Evolutionary conservation across 2,797 vertebrate genomes (phyloP), one percentile per base, ranked within the genome.

Genomic region (Thripadectes ignobilis): DNA sequence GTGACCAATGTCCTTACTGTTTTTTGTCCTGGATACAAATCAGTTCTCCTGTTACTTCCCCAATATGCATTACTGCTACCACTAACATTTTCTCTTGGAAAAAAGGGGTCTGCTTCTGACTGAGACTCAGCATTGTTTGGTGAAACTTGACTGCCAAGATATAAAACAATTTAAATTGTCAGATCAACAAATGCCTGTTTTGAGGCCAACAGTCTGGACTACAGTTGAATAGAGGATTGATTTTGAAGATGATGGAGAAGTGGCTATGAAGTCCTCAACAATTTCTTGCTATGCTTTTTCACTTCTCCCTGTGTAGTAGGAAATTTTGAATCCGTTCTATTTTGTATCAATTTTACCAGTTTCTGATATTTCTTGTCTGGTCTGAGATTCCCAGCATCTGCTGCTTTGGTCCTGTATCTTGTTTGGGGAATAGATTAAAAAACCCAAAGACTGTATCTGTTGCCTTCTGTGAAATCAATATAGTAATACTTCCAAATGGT

Each of bases 381-480:
- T 45, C 26, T 89, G 46, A 86, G 24, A 15, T 92, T 66, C 29
- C 32, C 67, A 73, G 38, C 52, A 41, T 3, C 4, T 19, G n/a
- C 34, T 85, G 7, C 46, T 65, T 80, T 73, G 34, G 67, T 96
- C 54, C n/a, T 79, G 16, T 61, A 45, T 54, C 39, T 96, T 86
- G 43, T 81, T 62, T 73, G 69, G 63, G n/a, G 80, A 95, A 81
- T 6, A 89, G 74, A 77, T 67, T 24, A 90, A 73, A 85, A 88
- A 80, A 19, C 0, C 0, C 68, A n/a, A 65, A 89, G 89, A 52
- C 67, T 29, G 16, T 30, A 92, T 88, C 43, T 49, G 22, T 59
- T 62, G 85, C 80, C 52, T 86, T 94, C 63, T 85, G 36, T 34
- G 55, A 84, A 95, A 93, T 91, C 67, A 89, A 61, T 74, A 78